A percentile compares a stretch with the other conserved stretches of the same genome.
phyloP scores from a whole-genome alignment of 2,113 vertebrate genomes.

The Chlorodrepanis virens region DNA sequence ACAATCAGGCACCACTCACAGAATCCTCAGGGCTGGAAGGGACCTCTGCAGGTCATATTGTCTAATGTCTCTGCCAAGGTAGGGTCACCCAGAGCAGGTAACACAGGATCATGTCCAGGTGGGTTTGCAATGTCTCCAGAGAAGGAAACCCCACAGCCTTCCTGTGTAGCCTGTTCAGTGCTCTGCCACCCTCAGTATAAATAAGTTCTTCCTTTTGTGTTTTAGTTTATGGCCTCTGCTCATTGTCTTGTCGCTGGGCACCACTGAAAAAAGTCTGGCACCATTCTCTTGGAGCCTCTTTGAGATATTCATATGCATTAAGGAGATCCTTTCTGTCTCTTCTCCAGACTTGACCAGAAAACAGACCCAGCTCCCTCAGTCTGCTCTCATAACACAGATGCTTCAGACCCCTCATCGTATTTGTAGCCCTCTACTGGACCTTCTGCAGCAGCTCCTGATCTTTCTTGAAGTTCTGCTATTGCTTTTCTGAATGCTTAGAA shows the following conservation, averaged over 20 bases:
- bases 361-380: background rate
- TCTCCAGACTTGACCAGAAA: background rate
- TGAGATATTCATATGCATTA: background rate
- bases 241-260: fast-evolving
- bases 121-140: background rate
- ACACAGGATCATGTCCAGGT: background rate
- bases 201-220: background rate
- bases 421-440: no score
- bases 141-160: background rate
- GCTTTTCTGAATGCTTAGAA: background rate
- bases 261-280: background rate
- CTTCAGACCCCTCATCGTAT: background rate
- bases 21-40: background rate
- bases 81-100: background rate
- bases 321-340: background rate
- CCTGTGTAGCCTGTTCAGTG: background rate
- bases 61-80: background rate
- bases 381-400: background rate
- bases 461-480: background rate
- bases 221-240: background rate
- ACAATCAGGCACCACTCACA: background rate
- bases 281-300: background rate
- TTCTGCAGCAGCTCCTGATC: background rate
- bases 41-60: background rate
- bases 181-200: background rate